Base-by-base conservation (phyloP, 2,888 invertebrate genomes). In the Polymixis lichenea region DNA sequence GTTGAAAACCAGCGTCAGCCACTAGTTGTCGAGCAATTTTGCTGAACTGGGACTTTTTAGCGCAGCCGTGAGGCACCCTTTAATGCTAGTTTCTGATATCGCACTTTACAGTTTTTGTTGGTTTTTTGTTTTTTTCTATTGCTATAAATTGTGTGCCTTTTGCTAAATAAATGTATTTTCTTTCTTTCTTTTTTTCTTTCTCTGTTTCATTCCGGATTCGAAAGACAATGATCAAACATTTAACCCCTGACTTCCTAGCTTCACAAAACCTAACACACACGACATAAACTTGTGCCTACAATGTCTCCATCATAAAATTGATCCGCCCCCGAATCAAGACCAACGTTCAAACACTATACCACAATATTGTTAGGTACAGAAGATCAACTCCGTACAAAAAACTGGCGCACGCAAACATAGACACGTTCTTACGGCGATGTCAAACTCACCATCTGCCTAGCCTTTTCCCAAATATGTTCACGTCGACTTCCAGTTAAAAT, bases 271-370 rank as follows among this genome's bases (percentile, higher is more conserved):
- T 56, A 83, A 83, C 89, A 83, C 82, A 88, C 88, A 90, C 85
- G 90, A 89, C 89, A 91, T 92, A 92, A 93, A 92, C 87, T 86
- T 76, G 84, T 87, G 86, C 89, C 88, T 73, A 87, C 89, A 87
- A 87, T 87, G 89, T 89, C 80, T 87, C 84, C 86, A 60, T 88
- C 92, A 90, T 93, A 93, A 93, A 93, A 92, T 91, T 90, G 90
- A 93, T 91, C 92, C 74, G 69, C 89, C 85, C 65, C 78, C 85
- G 80, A 89, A 90, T 88, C 86, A 85, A 85, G 84, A 72, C n/a
- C 28, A 83, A 78, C 77, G 83, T 85, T 87, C 75, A 46, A 62
- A 75, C 49, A 75, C 53, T 64, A 49, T 51, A 43, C 43, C 22
- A 38, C 1, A 55, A 51, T 11, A 32, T 17, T 19, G 4, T n/a